phyloP scores from a whole-genome alignment of 2,113 vertebrate species.

The Megaceryle maxima region DNA sequence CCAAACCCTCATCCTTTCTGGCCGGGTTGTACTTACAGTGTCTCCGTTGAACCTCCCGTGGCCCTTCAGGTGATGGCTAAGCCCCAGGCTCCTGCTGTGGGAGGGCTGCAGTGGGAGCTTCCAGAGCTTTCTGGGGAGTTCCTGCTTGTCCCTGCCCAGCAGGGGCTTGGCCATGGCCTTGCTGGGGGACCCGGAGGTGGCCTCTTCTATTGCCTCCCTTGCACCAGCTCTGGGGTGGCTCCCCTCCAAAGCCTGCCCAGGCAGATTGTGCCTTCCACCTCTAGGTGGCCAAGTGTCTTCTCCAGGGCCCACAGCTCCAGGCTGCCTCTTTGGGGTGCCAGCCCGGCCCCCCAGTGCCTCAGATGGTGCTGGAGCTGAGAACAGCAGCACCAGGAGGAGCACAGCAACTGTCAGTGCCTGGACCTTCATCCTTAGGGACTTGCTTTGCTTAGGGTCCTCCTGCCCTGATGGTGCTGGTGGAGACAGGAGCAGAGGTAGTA shows the following conservation, averaged over 20 bases:
- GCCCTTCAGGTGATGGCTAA: conserved; percentile 16
- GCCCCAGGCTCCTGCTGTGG: background rate
- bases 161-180: background rate
- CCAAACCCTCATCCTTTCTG: accelerated
- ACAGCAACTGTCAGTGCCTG: accelerated
- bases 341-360: background rate
- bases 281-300: background rate
- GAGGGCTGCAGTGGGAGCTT: background rate
- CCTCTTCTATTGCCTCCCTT: background rate
- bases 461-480: background rate
- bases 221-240: accelerated
- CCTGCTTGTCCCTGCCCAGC: background rate
- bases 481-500: background rate
- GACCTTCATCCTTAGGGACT: background rate
- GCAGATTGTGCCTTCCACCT: background rate
- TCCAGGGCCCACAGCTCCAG: background rate
- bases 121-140: background rate
- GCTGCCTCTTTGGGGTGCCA: accelerated
- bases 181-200: background rate
- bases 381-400: background rate
- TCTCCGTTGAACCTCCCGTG: conserved; percentile 62
- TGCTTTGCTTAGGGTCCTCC: background rate
- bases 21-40: background rate
- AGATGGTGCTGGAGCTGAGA: background rate
- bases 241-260: background rate